Base-by-base conservation (phyloP, 2,888 invertebrate genomes). In the Platycheirus rosarum region DNA sequence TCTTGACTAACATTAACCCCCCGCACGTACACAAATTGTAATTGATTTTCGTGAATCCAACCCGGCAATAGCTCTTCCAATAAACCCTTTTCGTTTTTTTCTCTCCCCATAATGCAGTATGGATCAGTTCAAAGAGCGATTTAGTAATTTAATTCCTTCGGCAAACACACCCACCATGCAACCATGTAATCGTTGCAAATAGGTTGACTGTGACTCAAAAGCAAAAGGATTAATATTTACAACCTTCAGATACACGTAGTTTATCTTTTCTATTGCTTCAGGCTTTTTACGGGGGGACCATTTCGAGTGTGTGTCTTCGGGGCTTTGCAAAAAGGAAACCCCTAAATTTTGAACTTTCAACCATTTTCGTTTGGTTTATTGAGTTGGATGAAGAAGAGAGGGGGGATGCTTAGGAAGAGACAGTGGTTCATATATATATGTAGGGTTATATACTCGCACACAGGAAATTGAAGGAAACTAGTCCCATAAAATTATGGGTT, bases 381-480 rank as follows among this genome's bases (percentile, higher is more conserved):
- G 23, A 6, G 6, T 23, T 23, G 23, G 23, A 2, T 2, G 23
- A 16, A 32, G 4, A 3, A 14, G 16, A 16, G 13, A 32, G 3
- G 8, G 29, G 29, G 5, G 26, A 2, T 32, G 8, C 29, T 23
- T 26, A 4, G 11, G 8, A n/a, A n/a, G 35, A 16, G 32, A 9
- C 14, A 20, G 20, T 55, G 35, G 55, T 55, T 42, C 29, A 44
- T 42, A 51, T 23, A 42, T 20, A 71, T 26, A 32, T 8, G 35
- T 7, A n/a, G 2, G 11, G 3, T 4, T 32, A 51, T 29, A 48
- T 48, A 20, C 26, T 23, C 44, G n/a, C n/a, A 8, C n/a, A 29
- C 74, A 79, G 79, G 79, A 79, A 75, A 79, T 79, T 74, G 79
- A 69, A 79, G 74, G 79, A 75, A 75, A 65, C 79, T 74, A 69